A percentile compares a stretch with the other conserved stretches of the same genome.
phyloP scores from a whole-genome alignment of 2,113 vertebrate genomes.

The Rhinoderma darwinii region DNA sequence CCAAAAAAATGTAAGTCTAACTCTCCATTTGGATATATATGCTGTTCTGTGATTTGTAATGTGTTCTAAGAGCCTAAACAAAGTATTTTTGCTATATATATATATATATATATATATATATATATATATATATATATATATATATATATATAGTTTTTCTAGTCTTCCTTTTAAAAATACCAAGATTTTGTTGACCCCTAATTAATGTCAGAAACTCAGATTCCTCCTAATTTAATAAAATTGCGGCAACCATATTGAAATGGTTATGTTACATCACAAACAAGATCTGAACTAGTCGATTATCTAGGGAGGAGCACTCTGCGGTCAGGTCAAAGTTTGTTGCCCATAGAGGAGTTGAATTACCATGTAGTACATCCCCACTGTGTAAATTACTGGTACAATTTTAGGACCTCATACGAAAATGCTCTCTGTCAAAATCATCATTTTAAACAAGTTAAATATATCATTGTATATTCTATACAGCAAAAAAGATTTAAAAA shows the following conservation, averaged over 20 bases:
- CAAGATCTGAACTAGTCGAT: constrained; percentile 27
- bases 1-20: no score
- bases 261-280: constrained; percentile 45
- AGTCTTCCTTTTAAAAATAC: no score
- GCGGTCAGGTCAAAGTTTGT: constrained; percentile 41
- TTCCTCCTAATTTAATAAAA: constrained; percentile 22
- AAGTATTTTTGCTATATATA: not conserved
- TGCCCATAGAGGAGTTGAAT: constrained; percentile 38
- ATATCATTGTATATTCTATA: no score
- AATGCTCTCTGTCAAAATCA: not conserved
- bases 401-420: not conserved
- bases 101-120: no score
- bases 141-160: no score
- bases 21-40: constrained; percentile 1
- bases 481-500: no score
- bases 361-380: not conserved
- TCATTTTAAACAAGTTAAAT: not conserved
- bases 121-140: no score
- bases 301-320: constrained; percentile 33
- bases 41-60: not conserved
- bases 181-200: not conserved
- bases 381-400: constrained; percentile 6
- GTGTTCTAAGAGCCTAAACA: not conserved
- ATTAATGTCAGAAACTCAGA: constrained; percentile 26
- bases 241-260: constrained; percentile 31